Evolutionary conservation across 53 echinoderm and acorn worm species (phyloP), one percentile per base, ranked within the genome.

Genomic region (Astropecten irregularis): DNA sequence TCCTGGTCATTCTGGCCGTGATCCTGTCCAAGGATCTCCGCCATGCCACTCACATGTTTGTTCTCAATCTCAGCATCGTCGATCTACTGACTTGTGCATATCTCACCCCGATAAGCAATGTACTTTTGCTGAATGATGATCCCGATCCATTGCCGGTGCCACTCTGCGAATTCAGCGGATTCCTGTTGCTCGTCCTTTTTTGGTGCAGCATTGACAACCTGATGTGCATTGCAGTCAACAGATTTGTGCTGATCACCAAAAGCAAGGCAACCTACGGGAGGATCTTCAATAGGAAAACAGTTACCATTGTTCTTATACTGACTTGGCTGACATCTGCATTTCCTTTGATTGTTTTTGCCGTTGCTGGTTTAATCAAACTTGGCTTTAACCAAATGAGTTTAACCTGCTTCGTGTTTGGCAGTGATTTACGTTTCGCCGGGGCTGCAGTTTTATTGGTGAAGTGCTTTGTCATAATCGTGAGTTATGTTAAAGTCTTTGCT

Each of bases 1-100:
- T 32, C 18, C 55, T 89, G 44, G 89, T 89, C 15, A 84, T 89
- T 2, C 54, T 33, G 22, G 82, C 89, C 1, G 84, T 89, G 33
- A 46, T 76, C 4, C 34, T 89, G 1, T 67, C 89, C 2, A 73
- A 71, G 23, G 67, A 61, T 28, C 82, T 84, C 1, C 74, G 56
- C 51, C 64, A 66, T 11, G 16, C 84, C 0, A 89, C 76, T 42
- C 77, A 85, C 26, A 61, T 82, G 50, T 85, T 90, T n/a, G 85
- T 90, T 25, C 54, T 90, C 30, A 90, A 73, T 73, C 53, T 73
- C 5, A 66, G 66, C 35, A 50, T 64, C 40, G 57, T 42, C 18
- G 68, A 68, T 29, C 16, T 68, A 19, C 18, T 86, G 16, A 81
- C 82, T 0, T 44, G 56, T 37, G 27, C 73, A 3, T 68, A 65